Evolutionary conservation across 1,140 invertebrate species (phyloP), one percentile per base, ranked within the genome.

Genomic region (Drosophila kepulauana): DNA sequence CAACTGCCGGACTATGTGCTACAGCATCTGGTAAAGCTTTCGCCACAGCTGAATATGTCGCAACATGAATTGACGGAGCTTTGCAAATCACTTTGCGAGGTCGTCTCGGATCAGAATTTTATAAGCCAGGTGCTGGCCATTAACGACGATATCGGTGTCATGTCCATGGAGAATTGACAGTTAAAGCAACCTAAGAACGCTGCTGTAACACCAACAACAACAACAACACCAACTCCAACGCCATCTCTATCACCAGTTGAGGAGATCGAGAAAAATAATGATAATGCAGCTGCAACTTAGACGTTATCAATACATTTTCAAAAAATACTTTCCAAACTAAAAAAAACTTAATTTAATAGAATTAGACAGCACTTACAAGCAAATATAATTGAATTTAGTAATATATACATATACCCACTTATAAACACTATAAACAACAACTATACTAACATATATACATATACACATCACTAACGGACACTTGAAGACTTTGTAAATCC

Each of bases 111-210:
- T 82, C 94, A 95, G 51, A 94, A 94, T 52, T 98, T 96, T 82
- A 94, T 96, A 79, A 92, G 92, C 3, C 96, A 97, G 93, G 91
- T 97, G 25, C 93, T 96, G 74, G 93, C 94, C 20, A 95, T 97
- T 64, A 97, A 98, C 90, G 92, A 94, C 64, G 94, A 94, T 78
- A 96, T 98, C 77, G 95, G 96, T 65, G 94, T 94, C 70, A 94
- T 97, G 81, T 96, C 96, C 62, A 95, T 95, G 78, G 96, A 96
- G 68, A 96, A 96, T 93, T 96, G 96, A 94, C 92, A 91, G 91
- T 92, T 77, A 92, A 91, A 82, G 87, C 77, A 89, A 74, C 84
- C 90, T 78, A 91, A 91, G 79, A 68, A 75, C 75, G 89, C 75
- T 54, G 89, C 85, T 75, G 89, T 76, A 56, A 28, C 48, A 35